phyloP scores from a whole-genome alignment of 2,113 vertebrate species.

The Numida meleagris region DNA sequence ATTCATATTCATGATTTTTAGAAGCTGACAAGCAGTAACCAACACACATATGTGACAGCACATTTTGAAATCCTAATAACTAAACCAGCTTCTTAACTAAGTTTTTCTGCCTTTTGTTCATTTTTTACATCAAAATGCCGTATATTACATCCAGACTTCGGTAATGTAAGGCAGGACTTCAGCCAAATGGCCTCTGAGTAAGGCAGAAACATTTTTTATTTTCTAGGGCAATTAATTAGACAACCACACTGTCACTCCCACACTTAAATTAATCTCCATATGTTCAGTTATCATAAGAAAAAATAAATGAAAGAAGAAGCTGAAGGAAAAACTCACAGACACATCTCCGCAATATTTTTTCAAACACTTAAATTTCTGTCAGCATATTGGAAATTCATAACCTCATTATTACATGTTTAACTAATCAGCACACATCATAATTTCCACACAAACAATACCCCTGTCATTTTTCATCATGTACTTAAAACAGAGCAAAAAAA shows the following conservation, averaged over 20 bases:
- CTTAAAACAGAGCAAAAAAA: not conserved
- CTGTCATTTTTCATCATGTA: not conserved
- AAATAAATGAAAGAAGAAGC: conserved; percentile 9
- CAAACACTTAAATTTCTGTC: conserved; percentile 16
- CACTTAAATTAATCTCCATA: conserved; percentile 65
- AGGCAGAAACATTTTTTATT: conserved; percentile 55
- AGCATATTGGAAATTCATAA: not conserved
- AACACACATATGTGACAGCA: not conserved
- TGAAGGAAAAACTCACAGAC: conserved; percentile 10
- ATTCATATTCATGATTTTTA: not conserved
- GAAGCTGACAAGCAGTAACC: not conserved
- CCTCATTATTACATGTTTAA: conserved; percentile 30
- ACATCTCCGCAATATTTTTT: conserved; percentile 8
- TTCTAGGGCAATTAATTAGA: conserved; percentile 63
- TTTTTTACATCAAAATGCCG: not conserved
- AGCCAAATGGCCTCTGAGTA: conserved; percentile 39
- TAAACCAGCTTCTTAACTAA: not conserved
- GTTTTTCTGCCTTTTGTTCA: not conserved
- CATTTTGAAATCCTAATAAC: not conserved
- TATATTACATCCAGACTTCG: not conserved
- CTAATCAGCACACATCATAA: not conserved
- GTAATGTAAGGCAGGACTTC: not conserved
- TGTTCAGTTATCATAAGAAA: conserved; percentile 46
- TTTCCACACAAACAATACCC: not conserved
- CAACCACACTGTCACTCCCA: conserved; percentile 59